Evolutionary conservation across 2,113 vertebrate genomes (phyloP), one percentile per base, ranked within the genome.

Genomic region (Siniperca chuatsi): DNA sequence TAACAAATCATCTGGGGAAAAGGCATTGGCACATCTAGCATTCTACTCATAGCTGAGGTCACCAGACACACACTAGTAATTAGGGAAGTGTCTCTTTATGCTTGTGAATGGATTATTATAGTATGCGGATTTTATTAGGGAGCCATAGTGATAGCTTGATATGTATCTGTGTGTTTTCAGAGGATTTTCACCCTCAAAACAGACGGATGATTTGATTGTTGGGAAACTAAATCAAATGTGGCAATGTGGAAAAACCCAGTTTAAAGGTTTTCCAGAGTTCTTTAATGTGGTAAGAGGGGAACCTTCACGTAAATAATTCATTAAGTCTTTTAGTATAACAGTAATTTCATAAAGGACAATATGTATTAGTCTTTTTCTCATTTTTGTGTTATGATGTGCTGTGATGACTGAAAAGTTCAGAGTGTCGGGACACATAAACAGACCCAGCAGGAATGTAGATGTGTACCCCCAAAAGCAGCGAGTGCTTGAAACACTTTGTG

Each of bases 391-490:
- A 9, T 23, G 25, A 11, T 52, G 25, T 78, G 46, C n/a, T 21
- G 58, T 61, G 64, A 68, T 68, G 44, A 77, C 70, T 68, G 42
- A 60, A 62, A 50, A 62, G 20, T 83, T 79, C 52, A 79, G 21
- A 80, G 67, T 40, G 7, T 77, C 48, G n/a, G 44, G 42, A 71
- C 77, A 81, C 67, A 88, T 60, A 88, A 89, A 92, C 85, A 90
- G 66, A 54, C 80, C 25, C 71, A 52, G 72, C 48, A 90, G 93
- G 95, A 96, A 96, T 96, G 94, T 96, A 6, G 92, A 93, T 84
- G 84, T 95, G 87, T 95, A 90, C 81, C 90, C 68, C 73, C 67
- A 93, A 93, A 95, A 93, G 83, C 90, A 80, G 74, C 90, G 52
- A 90, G 92, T 89, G 86, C 89, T 86, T 74, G 85, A 85, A 85